Evolutionary conservation across 53 echinoderm and acorn worm species (phyloP).

Genomic region (Zoroaster sp.): DNA sequence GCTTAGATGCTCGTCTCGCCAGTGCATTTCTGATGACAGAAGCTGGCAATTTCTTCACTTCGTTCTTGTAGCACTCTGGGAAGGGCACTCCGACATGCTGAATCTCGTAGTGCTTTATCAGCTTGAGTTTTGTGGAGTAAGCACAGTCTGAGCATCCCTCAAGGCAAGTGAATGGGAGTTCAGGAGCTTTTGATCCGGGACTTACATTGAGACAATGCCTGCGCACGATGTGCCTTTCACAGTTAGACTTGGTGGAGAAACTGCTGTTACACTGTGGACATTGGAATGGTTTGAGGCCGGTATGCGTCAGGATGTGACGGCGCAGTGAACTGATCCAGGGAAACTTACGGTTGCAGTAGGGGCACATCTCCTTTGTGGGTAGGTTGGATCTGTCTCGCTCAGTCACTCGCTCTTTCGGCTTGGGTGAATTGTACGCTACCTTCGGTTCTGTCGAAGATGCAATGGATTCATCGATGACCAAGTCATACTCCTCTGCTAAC

Average conservation of each 20-base stretch:
- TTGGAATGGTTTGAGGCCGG: constrained; percentile 94
- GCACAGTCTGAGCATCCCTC: constrained; percentile 71
- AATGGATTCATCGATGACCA: constrained; percentile 49
- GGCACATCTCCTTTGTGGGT: constrained; percentile 82
- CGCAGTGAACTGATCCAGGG: constrained; percentile 98
- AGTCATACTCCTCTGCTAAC: constrained; percentile 42
- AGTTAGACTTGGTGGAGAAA: constrained; percentile 99
- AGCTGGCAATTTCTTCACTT: constrained; percentile 43
- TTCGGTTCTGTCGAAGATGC: constrained; percentile 24
- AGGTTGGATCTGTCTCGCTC: constrained; percentile 52
- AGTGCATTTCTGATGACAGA: constrained; percentile 38
- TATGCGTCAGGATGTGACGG: constrained; percentile 94
- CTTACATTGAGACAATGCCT: constrained; percentile 79
- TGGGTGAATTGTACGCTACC: neutral
- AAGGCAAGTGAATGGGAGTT: constrained; percentile 81
- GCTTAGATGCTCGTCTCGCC: constrained; percentile 37
- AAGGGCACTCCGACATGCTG: constrained; percentile 72
- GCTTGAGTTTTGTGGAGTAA: constrained; percentile 78
- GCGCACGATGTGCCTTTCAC: constrained; percentile 94
- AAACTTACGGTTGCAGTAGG: constrained; percentile 91
- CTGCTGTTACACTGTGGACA: constrained; percentile 93
- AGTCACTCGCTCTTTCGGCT: constrained; percentile 29
- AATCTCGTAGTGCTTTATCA: constrained; percentile 83
- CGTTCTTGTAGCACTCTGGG: constrained; percentile 70
- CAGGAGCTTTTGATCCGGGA: constrained; percentile 60